Percentiles rank a stretch among this genome's conserved stretches.
These are phyloP conservation scores for Trypoxylon attenuatum DNA, from an alignment of 2,888 invertebrate genomes.

Conservation along the genomic window DNA sequence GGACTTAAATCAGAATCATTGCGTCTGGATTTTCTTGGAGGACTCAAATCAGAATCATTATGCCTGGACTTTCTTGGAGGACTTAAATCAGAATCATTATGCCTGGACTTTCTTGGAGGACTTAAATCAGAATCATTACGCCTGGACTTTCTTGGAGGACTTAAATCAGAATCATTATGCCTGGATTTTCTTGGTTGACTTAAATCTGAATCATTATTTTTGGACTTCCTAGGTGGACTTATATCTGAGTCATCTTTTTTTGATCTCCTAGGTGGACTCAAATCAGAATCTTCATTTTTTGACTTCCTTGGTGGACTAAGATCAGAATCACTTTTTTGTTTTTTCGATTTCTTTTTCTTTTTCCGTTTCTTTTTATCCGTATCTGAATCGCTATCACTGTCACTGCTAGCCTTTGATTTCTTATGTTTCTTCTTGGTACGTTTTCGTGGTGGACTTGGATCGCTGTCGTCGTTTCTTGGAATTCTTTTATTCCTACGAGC, in stretches of 20 bases:
- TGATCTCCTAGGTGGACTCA: not conserved
- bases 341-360: conserved; percentile 28
- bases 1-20: no score
- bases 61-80: conserved; percentile 60
- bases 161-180: conserved; percentile 57
- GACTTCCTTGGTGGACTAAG: conserved; percentile 64
- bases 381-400: not conserved
- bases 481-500: not conserved
- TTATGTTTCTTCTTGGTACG: not conserved
- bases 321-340: conserved; percentile 54
- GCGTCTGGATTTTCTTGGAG: conserved; percentile 34
- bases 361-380: conserved; percentile 36
- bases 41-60: conserved; percentile 37
- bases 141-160: conserved; percentile 51
- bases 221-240: conserved; percentile 29
- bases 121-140: conserved; percentile 61
- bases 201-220: conserved; percentile 5
- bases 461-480: not conserved
- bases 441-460: not conserved
- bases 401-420: not conserved
- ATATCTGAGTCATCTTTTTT: conserved; percentile 1
- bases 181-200: conserved; percentile 60
- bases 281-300: conserved; percentile 27
- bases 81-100: conserved; percentile 42
- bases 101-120: conserved; percentile 60